These are phyloP conservation scores for Nebria ingens DNA, from an alignment of 1,140 invertebrate species.

Conservation along the genomic window DNA sequence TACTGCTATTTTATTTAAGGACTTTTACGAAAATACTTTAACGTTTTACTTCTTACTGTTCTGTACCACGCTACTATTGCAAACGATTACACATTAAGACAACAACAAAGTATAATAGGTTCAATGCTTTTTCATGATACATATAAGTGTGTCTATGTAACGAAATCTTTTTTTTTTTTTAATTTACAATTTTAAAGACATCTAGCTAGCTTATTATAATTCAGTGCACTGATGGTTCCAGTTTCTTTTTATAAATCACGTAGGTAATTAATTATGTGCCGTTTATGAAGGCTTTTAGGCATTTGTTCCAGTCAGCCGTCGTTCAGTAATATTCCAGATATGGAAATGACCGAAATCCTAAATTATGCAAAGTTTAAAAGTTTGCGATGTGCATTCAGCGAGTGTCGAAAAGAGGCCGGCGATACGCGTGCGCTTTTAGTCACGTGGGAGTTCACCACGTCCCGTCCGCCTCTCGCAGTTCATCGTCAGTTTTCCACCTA, in stretches of 20 bases:
- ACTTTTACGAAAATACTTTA: background rate
- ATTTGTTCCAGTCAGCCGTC: background rate
- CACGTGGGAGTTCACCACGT: constrained; percentile 1
- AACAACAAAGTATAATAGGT: too few relatives aligned
- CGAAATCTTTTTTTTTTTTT: too few relatives aligned
- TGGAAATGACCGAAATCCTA: constrained; percentile 3
- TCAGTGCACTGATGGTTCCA: too few relatives aligned
- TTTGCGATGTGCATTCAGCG: constrained; percentile 6
- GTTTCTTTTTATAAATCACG: too few relatives aligned
- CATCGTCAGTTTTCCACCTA: background rate
- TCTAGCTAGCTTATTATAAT: too few relatives aligned
- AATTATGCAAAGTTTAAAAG: constrained; percentile 7
- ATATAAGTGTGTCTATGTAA: too few relatives aligned
- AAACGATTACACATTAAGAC: too few relatives aligned
- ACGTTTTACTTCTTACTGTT: background rate
- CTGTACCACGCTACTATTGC: background rate
- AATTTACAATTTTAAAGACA: too few relatives aligned
- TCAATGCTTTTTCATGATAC: too few relatives aligned
- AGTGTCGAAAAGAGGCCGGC: background rate
- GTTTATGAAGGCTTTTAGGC: too few relatives aligned
- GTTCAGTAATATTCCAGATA: background rate
- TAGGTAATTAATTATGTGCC: background rate
- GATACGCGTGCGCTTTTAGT: background rate
- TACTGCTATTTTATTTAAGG: constrained; percentile 1
- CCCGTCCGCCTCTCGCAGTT: background rate